Conservation (phyloP, 1,140 invertebrate genomes). For the Solenopsis invicta region DNA sequence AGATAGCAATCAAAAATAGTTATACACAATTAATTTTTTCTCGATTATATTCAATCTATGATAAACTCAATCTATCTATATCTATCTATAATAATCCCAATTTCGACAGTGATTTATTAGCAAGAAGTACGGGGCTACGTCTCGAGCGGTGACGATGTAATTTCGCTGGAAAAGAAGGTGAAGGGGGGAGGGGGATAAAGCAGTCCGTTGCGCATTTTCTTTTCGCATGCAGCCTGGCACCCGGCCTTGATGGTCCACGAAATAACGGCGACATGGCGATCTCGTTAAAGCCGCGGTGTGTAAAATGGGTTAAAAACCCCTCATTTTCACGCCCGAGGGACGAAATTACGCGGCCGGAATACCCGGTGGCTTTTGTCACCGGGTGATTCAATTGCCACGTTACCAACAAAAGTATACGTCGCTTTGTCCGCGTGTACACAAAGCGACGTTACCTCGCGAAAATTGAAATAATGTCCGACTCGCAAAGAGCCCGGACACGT, state of each 20-base stretch:
- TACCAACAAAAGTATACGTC: slow-evolving; percentile 63
- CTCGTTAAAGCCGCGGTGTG: slow-evolving; percentile 58
- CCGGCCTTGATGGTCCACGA: slow-evolving; percentile 55
- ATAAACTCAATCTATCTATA: not conserved
- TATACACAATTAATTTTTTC: slow-evolving; percentile 1
- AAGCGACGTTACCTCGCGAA: slow-evolving; percentile 32
- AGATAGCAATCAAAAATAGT: not conserved
- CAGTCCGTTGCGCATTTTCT: slow-evolving; percentile 48
- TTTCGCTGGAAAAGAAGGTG: not conserved
- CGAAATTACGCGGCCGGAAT: slow-evolving; percentile 61
- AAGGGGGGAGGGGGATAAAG: too few relatives aligned
- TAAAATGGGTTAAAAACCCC: slow-evolving; percentile 64
- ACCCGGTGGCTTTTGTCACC: slow-evolving; percentile 55
- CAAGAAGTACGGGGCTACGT: not conserved
- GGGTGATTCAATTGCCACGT: slow-evolving; percentile 62
- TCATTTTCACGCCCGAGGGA: slow-evolving; percentile 63
- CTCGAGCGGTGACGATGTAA: slow-evolving; percentile 39
- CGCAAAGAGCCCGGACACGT: slow-evolving; percentile 45
- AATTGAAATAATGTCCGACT: slow-evolving; percentile 56
- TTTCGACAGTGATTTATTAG: slow-evolving; percentile 42
- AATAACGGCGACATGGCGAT: slow-evolving; percentile 63
- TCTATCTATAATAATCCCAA: not conserved
- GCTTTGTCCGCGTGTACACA: slow-evolving; percentile 53
- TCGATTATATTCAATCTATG: not conserved
- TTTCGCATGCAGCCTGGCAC: slow-evolving; percentile 49